These are phyloP conservation scores for Paramuricea clavata DNA, from an alignment of 92 coral and sea anemone species.

Conservation along the genomic window DNA sequence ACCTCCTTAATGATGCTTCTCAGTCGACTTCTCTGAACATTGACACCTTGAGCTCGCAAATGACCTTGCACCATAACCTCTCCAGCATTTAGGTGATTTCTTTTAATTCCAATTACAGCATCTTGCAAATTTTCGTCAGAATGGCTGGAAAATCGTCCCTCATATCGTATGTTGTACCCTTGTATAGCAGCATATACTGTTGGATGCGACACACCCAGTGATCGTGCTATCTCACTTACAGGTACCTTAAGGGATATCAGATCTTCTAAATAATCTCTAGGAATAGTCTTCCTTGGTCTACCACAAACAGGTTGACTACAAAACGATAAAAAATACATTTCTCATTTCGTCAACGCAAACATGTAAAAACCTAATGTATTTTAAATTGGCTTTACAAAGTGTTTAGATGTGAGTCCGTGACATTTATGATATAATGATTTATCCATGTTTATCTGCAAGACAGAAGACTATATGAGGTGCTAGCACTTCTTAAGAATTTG, in stretches of 20 bases:
- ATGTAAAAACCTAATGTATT: too few relatives aligned
- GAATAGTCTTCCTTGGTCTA: neutral
- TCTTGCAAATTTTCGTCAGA: neutral
- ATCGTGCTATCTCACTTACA: neutral
- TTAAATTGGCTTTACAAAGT: too few relatives aligned
- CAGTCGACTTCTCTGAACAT: neutral
- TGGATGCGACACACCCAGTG: neutral
- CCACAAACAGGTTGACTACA: neutral
- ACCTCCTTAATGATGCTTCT: neutral
- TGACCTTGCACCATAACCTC: conserved; percentile 4
- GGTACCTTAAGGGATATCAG: neutral
- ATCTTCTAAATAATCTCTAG: neutral
- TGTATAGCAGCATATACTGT: neutral
- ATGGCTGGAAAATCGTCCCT: neutral
- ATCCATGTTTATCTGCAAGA: too few relatives aligned
- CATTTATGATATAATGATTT: too few relatives aligned
- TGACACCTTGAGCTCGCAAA: neutral
- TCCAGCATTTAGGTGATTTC: neutral
- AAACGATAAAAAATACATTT: too few relatives aligned
- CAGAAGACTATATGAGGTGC: too few relatives aligned
- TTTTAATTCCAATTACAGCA: neutral
- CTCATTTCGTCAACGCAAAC: too few relatives aligned
- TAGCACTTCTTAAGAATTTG: too few relatives aligned
- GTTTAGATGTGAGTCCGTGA: too few relatives aligned
- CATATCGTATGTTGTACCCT: neutral